Base-by-base conservation (phyloP, 2,888 invertebrate species). In the Drosophila koepferae region DNA sequence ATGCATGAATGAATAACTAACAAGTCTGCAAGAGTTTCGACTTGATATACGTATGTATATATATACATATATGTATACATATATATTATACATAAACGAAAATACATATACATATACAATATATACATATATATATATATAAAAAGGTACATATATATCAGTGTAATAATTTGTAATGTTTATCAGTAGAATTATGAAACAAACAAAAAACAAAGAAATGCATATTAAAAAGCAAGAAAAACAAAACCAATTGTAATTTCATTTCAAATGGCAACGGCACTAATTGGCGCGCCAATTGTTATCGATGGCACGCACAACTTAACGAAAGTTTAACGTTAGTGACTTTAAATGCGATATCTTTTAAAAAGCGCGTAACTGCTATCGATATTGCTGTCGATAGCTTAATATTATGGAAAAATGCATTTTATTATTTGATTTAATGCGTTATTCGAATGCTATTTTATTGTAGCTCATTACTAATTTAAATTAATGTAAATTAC, bases 151-250 rank as follows among this genome's bases (percentile, higher is more conserved):
- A 74, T 72, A 72, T 88, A 85, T 88, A 85, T 88, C 86, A 88
- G 77, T 88, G 86, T 85, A 80, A 88, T 86, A 88, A 84, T 84
- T 84, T 84, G 84, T 84, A 84, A 84, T 87, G 83, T 87, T 87
- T 84, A 82, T 84, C 87, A 88, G 88, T 84, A 84, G 84, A 69
- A 78, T 73, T 81, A 80, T 78, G 73, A 87, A 73, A 73, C 58
- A 20, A 51, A 12, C 34, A 34, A 36, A 40, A 28, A 51, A 63
- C 68, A 51, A 71, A 54, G 73, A 69, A 79, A 72, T 63, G 58
- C 74, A 63, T 76, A 78, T 72, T 78, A 77, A 79, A 76, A 72
- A 40, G 23, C 36, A 67, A 31, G 34, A 36, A 38, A 65, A 61
- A 20, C 38, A 40, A 51, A 58, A 41, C 40, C 61, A 63, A 79